Conservation (phyloP, 1,140 invertebrate species). For the Diabrotica undecimpunctata region DNA sequence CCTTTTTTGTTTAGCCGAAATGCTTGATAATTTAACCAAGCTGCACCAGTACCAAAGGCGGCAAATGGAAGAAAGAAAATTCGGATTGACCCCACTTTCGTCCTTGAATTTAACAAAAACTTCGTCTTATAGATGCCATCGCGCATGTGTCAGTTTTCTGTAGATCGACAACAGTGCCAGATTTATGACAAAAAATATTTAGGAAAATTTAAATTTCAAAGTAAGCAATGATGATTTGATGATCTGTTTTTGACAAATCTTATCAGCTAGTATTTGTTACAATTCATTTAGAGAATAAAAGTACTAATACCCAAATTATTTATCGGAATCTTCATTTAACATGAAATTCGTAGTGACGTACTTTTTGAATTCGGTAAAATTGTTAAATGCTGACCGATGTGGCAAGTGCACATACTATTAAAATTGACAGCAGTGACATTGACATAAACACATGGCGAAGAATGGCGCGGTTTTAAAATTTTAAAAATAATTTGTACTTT, state of each 20-base stretch:
- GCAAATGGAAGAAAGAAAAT: conserved; percentile 24
- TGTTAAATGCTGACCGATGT: too few species aligned
- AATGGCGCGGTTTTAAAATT: not conserved
- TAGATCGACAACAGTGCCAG: not conserved
- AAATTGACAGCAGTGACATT: not conserved
- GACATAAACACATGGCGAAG: not conserved
- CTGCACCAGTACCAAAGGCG: conserved; percentile 10
- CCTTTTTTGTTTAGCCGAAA: conserved; percentile 11
- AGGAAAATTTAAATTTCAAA: too few species aligned
- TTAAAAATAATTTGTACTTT: not conserved
- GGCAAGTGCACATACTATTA: not conserved
- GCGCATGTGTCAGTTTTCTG: not conserved
- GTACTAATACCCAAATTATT: too few species aligned
- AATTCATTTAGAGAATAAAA: too few species aligned
- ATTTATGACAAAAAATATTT: not conserved
- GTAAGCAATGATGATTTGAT: too few species aligned
- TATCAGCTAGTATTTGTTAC: too few species aligned
- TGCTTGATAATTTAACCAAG: conserved; percentile 16
- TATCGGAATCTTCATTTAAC: too few species aligned
- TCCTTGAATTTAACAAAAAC: not conserved
- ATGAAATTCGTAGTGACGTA: too few species aligned
- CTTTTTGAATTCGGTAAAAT: too few species aligned
- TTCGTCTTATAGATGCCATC: not conserved
- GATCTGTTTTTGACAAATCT: too few species aligned
- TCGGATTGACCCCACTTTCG: not conserved